Percentiles rank a stretch among this genome's conserved stretches.
Evolutionary conservation across 2,113 vertebrate species (phyloP).

Genomic region (Maccullochella peelii): DNA sequence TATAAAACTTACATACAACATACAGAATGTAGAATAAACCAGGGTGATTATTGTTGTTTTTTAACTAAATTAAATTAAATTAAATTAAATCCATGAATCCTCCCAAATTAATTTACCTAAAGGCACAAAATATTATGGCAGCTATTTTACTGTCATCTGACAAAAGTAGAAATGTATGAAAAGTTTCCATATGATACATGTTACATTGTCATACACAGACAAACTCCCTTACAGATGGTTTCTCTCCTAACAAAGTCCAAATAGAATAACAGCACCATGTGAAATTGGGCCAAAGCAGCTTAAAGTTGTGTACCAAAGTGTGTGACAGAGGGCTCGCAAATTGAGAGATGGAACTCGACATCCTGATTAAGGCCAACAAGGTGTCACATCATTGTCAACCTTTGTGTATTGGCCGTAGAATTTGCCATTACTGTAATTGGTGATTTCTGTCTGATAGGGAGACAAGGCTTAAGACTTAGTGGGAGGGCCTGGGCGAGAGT

Average conservation of each 20-base stretch:
- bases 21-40: background rate
- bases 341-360: slow-evolving; percentile 64
- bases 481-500: slow-evolving; percentile 52
- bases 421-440: slow-evolving; percentile 81
- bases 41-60: background rate
- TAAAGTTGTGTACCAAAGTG: slow-evolving; percentile 37
- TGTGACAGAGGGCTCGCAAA: slow-evolving; percentile 38
- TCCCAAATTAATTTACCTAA: background rate
- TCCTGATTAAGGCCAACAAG: slow-evolving; percentile 64
- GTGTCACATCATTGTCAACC: slow-evolving; percentile 66
- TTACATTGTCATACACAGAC: background rate
- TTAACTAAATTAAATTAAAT: no score
- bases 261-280: slow-evolving; percentile 16
- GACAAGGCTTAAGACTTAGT: slow-evolving; percentile 58
- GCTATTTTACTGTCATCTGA: background rate
- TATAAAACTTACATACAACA: background rate
- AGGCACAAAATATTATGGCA: background rate
- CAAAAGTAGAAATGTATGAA: background rate
- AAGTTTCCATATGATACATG: background rate
- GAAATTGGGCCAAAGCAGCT: slow-evolving; percentile 59
- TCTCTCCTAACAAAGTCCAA: slow-evolving; percentile 38
- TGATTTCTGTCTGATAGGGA: slow-evolving; percentile 68
- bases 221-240: background rate
- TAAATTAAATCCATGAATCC: background rate
- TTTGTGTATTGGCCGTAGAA: slow-evolving; percentile 58